Evolutionary conservation across 1,140 invertebrate species (phyloP).

Genomic region (Zaprionus taronus): DNA sequence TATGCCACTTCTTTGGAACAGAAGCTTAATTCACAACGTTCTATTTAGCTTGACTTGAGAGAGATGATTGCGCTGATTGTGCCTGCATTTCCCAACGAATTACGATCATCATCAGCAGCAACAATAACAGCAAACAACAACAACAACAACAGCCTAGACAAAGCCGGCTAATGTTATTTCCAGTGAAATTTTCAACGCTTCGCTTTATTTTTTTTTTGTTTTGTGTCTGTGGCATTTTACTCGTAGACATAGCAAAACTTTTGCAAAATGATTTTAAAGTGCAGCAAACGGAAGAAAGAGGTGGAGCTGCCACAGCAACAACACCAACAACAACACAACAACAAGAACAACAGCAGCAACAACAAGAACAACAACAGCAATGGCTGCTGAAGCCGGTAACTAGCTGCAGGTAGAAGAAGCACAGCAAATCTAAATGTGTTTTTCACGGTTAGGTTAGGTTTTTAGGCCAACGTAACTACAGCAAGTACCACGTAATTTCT

Average conservation of each 20-base stretch:
- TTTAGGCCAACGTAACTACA: conserved; percentile 70
- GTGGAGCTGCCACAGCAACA: conserved; percentile 61
- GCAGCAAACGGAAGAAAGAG: conserved; percentile 59
- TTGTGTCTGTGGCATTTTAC: conserved; percentile 41
- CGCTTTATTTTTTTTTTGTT: conserved; percentile 17
- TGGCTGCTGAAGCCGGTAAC: conserved; percentile 26
- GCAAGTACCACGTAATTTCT: conserved; percentile 66
- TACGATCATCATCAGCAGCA: conserved; percentile 42
- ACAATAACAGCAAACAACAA: conserved; percentile 17
- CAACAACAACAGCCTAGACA: conserved; percentile 20
- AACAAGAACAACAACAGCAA: conserved; percentile 31
- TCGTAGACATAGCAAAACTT: conserved; percentile 44
- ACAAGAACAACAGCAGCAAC: conserved; percentile 1
- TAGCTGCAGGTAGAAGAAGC: conserved; percentile 47
- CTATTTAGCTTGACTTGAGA: conserved; percentile 18
- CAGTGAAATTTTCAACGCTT: conserved; percentile 77
- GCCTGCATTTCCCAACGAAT: conserved; percentile 51
- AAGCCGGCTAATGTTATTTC: conserved; percentile 68
- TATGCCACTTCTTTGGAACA: neutral
- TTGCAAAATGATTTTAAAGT: conserved; percentile 78
- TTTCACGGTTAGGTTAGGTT: conserved; percentile 73
- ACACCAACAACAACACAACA: conserved; percentile 27
- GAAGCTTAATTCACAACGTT: neutral
- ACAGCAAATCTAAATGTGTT: conserved; percentile 67
- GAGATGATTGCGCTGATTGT: conserved; percentile 25